Conservation (phyloP, 2,113 vertebrate genomes). For the Orthonyx spaldingii region DNA sequence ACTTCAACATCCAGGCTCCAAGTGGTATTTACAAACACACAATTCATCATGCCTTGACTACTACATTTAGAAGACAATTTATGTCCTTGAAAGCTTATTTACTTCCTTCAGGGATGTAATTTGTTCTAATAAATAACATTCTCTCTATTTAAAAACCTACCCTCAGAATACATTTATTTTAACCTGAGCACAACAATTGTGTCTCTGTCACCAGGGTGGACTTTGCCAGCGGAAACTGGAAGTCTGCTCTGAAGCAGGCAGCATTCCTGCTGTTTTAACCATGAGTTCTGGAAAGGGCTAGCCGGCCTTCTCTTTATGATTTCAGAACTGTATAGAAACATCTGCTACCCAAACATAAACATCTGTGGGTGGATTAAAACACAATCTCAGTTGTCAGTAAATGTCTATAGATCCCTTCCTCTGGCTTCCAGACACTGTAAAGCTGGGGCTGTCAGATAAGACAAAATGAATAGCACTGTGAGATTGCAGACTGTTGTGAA, state of each 20-base stretch:
- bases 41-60: background rate
- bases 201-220: background rate
- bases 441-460: background rate
- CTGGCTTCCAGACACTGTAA: background rate
- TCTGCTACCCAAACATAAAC: background rate
- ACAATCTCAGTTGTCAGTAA: background rate
- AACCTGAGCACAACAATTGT: background rate
- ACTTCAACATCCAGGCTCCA: background rate
- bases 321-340: background rate
- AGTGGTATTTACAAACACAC: background rate
- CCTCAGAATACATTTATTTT: background rate
- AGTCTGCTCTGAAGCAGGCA: background rate
- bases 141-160: background rate
- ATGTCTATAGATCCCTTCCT: background rate
- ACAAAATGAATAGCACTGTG: background rate
- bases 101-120: background rate
- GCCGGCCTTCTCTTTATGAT: background rate
- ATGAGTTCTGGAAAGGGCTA: background rate
- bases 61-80: background rate
- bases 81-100: background rate
- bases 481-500: background rate
- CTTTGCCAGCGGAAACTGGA: background rate
- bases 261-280: background rate
- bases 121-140: background rate
- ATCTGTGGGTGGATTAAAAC: background rate